These are phyloP conservation scores for Drosophila miranda DNA, from an alignment of 1,140 invertebrate species.

Conservation along the genomic window DNA sequence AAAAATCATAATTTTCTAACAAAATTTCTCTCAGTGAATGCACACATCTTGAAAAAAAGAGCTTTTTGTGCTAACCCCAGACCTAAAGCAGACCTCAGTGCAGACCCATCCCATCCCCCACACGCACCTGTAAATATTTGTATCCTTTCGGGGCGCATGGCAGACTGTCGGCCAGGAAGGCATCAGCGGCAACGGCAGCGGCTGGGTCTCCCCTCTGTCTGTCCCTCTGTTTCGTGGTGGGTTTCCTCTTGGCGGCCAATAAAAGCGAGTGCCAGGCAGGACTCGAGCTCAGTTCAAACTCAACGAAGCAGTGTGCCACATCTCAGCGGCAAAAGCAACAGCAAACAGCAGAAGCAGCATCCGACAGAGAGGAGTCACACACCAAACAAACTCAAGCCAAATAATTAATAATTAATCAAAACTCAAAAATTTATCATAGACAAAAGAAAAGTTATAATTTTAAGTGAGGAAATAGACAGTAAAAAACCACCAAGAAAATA, in stretches of 20 bases:
- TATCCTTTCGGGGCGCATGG: conserved; percentile 53
- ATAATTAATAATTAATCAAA: conserved; percentile 41
- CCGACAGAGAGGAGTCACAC: conserved; percentile 12
- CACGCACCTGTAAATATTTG: conserved; percentile 73
- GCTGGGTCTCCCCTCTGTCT: no score
- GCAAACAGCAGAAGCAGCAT: conserved; percentile 17
- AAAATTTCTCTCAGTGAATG: no score
- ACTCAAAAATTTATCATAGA: conserved; percentile 18
- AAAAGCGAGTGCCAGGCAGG: conserved; percentile 51
- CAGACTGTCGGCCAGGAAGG: conserved; percentile 33
- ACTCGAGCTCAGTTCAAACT: conserved; percentile 65
- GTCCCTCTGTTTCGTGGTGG: conserved; percentile 56
- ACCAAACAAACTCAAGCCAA: conserved; percentile 11
- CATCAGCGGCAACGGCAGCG: conserved; percentile 11
- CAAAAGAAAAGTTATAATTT: conserved; percentile 14
- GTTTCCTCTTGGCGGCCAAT: conserved; percentile 61
- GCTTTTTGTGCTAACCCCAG: conserved; percentile 35
- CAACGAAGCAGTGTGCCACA: conserved; percentile 72
- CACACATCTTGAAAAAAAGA: conserved; percentile 1
- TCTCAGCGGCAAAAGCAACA: conserved; percentile 27
- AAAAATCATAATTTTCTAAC: no score
- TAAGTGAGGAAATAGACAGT: not conserved
- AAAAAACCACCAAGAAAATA: conserved; percentile 3
- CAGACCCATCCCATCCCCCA: not conserved
- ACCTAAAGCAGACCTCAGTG: not conserved